Evolutionary conservation across 2,888 invertebrate species (phyloP).

Genomic region (Tenthredo mesomela): DNA sequence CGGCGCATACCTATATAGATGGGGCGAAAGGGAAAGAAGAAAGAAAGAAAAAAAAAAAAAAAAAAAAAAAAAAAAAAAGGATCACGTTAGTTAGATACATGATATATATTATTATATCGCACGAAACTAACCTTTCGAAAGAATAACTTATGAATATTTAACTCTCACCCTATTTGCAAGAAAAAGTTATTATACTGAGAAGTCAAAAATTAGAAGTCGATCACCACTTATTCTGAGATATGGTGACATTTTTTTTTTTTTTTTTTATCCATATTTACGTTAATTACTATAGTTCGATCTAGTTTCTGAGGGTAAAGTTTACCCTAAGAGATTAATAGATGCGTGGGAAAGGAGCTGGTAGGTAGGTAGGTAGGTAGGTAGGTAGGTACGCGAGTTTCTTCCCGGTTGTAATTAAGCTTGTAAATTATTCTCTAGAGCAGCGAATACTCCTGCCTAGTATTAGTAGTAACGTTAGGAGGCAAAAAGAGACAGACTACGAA

Average conservation of each 20-base stretch:
- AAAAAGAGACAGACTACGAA: not conserved
- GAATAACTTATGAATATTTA: too few species aligned
- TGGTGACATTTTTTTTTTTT: too few species aligned
- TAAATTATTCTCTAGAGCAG: conserved; percentile 1
- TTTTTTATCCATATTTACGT: too few species aligned
- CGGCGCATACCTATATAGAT: not conserved
- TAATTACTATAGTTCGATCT: not conserved
- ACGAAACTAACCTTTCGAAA: too few species aligned
- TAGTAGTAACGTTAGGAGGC: not conserved
- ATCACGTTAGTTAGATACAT: not conserved
- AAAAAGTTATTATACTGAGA: too few species aligned
- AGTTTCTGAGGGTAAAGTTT: not conserved
- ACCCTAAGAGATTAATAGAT: not conserved
- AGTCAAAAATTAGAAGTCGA: too few species aligned
- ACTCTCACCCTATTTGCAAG: too few species aligned
- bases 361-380: not conserved
- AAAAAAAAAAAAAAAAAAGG: not conserved
- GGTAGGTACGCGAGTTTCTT: not conserved
- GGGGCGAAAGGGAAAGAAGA: not conserved
- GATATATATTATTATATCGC: too few species aligned
- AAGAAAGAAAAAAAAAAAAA: not conserved
- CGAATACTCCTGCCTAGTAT: not conserved
- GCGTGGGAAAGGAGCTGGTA: not conserved
- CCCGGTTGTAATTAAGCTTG: conserved; percentile 19
- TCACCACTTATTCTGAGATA: too few species aligned